phyloP scores from a whole-genome alignment of 1,140 invertebrate species.

The Zaprionus lachaisei region DNA sequence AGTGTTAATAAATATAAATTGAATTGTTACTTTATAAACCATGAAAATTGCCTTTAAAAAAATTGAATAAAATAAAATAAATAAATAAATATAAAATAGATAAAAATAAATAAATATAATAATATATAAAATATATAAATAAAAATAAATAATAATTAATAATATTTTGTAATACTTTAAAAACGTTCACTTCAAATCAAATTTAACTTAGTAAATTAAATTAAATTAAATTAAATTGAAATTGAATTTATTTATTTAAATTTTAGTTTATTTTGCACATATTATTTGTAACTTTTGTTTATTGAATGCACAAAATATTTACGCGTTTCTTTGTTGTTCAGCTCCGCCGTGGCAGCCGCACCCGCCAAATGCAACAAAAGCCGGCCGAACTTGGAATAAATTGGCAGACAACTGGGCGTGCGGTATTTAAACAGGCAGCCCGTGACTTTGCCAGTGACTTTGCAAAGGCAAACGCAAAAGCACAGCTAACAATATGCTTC shows the following conservation, averaged over 20 bases:
- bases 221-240: neutral
- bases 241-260: neutral
- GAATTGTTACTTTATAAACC: neutral
- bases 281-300: neutral
- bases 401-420: slow-evolving; percentile 73
- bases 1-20: neutral
- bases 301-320: slow-evolving; percentile 9
- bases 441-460: slow-evolving; percentile 49
- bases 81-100: neutral
- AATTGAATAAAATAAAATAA: neutral
- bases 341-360: slow-evolving; percentile 40
- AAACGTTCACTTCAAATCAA: neutral
- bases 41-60: neutral
- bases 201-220: neutral
- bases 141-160: neutral
- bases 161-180: neutral
- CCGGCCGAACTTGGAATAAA: slow-evolving; percentile 80
- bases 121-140: neutral
- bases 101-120: too few relatives aligned
- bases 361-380: slow-evolving; percentile 70
- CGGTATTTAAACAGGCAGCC: slow-evolving; percentile 73
- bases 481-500: slow-evolving; percentile 26
- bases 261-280: neutral
- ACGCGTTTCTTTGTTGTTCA: slow-evolving; percentile 39
- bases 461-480: slow-evolving; percentile 60